Evolutionary conservation across 1,140 invertebrate species (phyloP).

Genomic region (Psix sp.): DNA sequence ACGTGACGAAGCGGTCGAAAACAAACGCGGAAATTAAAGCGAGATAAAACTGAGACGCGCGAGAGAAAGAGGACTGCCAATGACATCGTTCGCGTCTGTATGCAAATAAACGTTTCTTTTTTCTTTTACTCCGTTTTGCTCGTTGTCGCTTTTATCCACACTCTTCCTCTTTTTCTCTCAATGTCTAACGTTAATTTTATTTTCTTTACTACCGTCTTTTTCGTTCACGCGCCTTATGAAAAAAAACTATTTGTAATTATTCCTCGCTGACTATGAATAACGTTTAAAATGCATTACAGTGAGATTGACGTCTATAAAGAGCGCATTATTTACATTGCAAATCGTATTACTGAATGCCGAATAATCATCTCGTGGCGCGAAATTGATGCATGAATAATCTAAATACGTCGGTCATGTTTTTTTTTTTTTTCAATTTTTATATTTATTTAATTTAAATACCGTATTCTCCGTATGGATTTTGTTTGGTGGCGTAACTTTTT

Average conservation of each 20-base stretch:
- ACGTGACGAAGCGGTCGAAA: constrained; percentile 37
- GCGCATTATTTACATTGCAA: constrained; percentile 39
- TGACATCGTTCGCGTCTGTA: constrained; percentile 21
- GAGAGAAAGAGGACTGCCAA: constrained; percentile 8
- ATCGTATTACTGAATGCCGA: constrained; percentile 32
- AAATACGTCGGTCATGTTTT: too few relatives aligned
- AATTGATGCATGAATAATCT: neutral
- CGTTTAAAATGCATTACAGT: constrained; percentile 39
- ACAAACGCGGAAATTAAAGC: constrained; percentile 52
- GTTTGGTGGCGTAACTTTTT: too few relatives aligned
- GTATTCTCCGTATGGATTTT: too few relatives aligned
- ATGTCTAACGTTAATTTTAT: too few relatives aligned
- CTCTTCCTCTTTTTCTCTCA: neutral
- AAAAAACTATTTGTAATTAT: constrained; percentile 27
- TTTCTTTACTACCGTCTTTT: constrained; percentile 1
- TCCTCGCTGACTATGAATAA: constrained; percentile 31
- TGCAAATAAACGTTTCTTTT: constrained; percentile 15
- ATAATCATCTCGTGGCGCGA: neutral
- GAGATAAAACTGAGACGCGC: constrained; percentile 35
- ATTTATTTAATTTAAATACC: too few relatives aligned
- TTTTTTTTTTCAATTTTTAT: too few relatives aligned
- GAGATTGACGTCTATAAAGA: constrained; percentile 26
- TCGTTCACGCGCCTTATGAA: constrained; percentile 7
- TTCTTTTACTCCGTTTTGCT: neutral
- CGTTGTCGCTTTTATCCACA: too few relatives aligned